Percentiles rank a stretch among this genome's conserved stretches.
Conservation (phyloP, 2,797 vertebrate species). For the Aselliscus stoliczkanus region DNA sequence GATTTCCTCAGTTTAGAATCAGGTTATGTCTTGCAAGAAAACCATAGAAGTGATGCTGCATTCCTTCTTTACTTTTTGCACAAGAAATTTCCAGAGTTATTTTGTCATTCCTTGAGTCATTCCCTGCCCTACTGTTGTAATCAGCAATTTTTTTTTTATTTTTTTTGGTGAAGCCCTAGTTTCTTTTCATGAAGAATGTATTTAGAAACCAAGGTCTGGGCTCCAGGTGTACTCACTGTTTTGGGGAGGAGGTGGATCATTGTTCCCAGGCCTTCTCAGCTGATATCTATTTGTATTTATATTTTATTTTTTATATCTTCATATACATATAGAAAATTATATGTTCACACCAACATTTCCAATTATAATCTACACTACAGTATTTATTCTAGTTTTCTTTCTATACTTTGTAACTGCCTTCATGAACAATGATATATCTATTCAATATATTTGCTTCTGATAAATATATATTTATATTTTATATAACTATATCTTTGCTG, state of each 20-base stretch:
- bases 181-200: not conserved
- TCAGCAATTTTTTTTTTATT: not conserved
- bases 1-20: not conserved
- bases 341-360: not conserved
- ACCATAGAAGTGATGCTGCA: not conserved
- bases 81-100: not conserved
- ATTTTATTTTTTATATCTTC: not conserved
- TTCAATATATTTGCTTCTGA: not conserved
- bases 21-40: not conserved
- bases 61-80: not conserved
- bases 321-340: not conserved
- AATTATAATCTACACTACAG: not conserved
- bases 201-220: not conserved
- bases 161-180: not conserved
- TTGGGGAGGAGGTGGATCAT: not conserved
- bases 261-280: not conserved
- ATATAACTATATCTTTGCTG: not conserved
- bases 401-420: not conserved
- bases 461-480: not conserved
- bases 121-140: not conserved
- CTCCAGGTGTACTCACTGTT: fast-evolving
- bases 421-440: not conserved
- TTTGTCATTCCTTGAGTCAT: not conserved
- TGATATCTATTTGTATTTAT: not conserved
- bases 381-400: not conserved